Conservation (phyloP, 2,797 vertebrate species). For the Varecia variegata region DNA sequence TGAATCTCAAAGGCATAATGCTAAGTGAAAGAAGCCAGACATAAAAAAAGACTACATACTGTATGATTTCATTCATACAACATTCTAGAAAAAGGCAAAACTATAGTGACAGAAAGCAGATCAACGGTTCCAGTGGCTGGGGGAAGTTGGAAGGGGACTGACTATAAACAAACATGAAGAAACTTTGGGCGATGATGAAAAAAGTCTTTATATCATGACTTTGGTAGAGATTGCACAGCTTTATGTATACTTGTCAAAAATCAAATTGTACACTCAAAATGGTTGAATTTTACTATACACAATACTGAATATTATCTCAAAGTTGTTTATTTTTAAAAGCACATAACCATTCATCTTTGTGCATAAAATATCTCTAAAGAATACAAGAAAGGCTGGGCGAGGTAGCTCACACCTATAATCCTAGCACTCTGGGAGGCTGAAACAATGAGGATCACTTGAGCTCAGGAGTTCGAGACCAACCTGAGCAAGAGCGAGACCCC, state of each 20-base stretch:
- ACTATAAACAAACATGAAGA: neutral
- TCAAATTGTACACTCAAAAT: neutral
- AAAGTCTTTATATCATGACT: neutral
- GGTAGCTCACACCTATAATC: too few species aligned
- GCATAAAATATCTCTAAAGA: constrained; percentile 5
- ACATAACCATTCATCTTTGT: neutral
- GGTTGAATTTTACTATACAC: neutral
- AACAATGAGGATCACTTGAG: too few species aligned
- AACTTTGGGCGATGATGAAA: neutral
- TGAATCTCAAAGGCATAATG: constrained; percentile 12
- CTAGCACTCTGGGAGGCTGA: too few species aligned
- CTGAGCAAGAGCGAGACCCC: too few species aligned
- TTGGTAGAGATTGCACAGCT: neutral
- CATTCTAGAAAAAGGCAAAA: neutral
- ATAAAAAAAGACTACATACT: neutral
- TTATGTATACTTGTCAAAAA: neutral
- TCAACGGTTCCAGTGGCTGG: neutral
- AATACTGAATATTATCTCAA: neutral
- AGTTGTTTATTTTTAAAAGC: neutral
- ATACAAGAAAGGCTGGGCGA: neutral
- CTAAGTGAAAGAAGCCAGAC: constrained; percentile 1
- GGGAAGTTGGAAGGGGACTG: neutral
- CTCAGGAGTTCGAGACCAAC: too few species aligned
- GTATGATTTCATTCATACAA: neutral
- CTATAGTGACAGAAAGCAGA: neutral